Percentiles rank a stretch among this genome's conserved stretches.
These are phyloP conservation scores for Pimephales promelas DNA, from an alignment of 2,113 vertebrate genomes.

Conservation along the genomic window DNA sequence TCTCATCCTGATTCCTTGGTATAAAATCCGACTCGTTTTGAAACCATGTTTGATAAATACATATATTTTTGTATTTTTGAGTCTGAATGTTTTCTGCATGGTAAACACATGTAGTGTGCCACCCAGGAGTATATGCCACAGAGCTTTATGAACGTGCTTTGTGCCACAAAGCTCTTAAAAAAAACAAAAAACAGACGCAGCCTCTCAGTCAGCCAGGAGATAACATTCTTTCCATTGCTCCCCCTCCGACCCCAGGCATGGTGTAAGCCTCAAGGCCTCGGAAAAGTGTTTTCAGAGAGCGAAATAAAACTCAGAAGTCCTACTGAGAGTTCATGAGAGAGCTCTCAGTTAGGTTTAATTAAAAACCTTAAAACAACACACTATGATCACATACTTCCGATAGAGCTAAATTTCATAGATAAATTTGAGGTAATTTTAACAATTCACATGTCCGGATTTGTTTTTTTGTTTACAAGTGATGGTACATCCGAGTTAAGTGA, in stretches of 20 bases:
- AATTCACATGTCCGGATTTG: neutral
- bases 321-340: neutral
- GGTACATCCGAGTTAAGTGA: neutral
- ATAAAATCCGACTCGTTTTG: neutral
- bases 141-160: conserved; percentile 6
- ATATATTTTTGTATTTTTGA: neutral
- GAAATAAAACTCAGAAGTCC: neutral
- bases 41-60: neutral
- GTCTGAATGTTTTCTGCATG: no score
- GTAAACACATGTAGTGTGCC: neutral
- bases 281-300: neutral
- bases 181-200: conserved; percentile 33
- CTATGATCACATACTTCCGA: neutral
- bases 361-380: neutral
- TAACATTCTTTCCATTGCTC: conserved; percentile 57
- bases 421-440: neutral
- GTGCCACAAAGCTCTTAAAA: conserved; percentile 27
- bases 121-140: neutral
- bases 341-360: neutral
- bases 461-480: neutral
- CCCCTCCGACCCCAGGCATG: conserved; percentile 34
- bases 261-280: conserved; percentile 24
- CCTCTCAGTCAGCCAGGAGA: conserved; percentile 42
- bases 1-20: no score
- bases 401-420: neutral